Base-by-base conservation (phyloP, 2,888 invertebrate genomes). In the Hybos culiciformis region DNA sequence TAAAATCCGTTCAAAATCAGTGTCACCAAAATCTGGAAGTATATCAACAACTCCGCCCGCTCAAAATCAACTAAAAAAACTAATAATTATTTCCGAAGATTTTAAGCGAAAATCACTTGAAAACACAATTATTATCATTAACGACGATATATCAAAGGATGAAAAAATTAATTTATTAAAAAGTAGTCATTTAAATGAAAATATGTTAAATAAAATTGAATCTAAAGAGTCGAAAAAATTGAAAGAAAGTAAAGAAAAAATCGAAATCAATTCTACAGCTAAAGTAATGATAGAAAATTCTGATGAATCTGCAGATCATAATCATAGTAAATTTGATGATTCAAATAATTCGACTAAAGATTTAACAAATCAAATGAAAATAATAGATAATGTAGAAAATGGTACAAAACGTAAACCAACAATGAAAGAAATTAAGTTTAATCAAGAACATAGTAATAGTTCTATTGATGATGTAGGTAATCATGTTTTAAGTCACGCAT, bases 401-500 rank as follows among this genome's bases (percentile, higher is more conserved):
- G 14, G 31, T 14, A 44, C 21, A 2, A 46, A 46, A 37, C 37
- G 41, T 15, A 46, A 46, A 42, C n/a, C n/a, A n/a, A 33, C 39
- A 15, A 34, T 46, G n/a, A 45, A 46, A 39, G 46, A 47, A 21
- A 20, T 43, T 20, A 46, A 44, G 37, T 38, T 45, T n/a, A 43
- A 45, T 12, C 33, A 44, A 15, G 44, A 41, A 39, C 46, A 47
- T 21, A n/a, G n/a, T n/a, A n/a, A n/a, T n/a, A 48, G 45, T 33
- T 51, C 50, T n/a, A 46, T 50, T 17, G 51, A 51, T 46, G 50
- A 51, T 47, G 48, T 51, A 19, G 47, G 46, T 11, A 52, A 52
- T 46, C 49, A 52, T 41, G 46, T 50, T 42, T 44, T 42, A 17
- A 46, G 49, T 21, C 48, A 48, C 41, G 50, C 51, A 38, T 52